phyloP scores from a whole-genome alignment of 2,888 invertebrate genomes.

The Melanostoma mellinum region DNA sequence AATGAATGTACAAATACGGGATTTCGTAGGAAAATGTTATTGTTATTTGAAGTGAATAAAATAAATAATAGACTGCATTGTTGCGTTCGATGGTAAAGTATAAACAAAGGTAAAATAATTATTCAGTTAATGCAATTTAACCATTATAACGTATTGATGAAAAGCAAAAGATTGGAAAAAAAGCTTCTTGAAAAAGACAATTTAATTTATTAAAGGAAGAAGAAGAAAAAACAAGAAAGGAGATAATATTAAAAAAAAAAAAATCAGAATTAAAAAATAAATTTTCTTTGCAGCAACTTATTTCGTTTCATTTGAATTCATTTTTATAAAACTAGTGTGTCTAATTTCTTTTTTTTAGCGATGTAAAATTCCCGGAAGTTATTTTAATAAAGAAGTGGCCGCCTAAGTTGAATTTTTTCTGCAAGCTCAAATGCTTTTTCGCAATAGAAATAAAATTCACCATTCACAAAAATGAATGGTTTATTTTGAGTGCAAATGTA shows the following conservation, averaged over 20 bases:
- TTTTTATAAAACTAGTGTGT: neutral
- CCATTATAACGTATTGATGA: conserved; percentile 61
- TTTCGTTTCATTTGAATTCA: conserved; percentile 15
- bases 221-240: conserved; percentile 19
- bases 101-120: conserved; percentile 46
- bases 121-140: conserved; percentile 45
- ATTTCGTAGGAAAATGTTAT: conserved; percentile 20
- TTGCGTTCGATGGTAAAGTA: conserved; percentile 41
- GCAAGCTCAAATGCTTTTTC: too few species aligned
- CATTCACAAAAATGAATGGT: too few species aligned
- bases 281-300: conserved; percentile 63
- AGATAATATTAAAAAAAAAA: conserved; percentile 8
- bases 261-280: conserved; percentile 46
- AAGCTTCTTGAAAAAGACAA: conserved; percentile 9
- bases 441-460: too few species aligned
- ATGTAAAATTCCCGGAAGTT: too few species aligned
- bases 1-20: conserved; percentile 41
- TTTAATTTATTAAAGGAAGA: conserved; percentile 37
- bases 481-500: too few species aligned
- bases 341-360: too few species aligned
- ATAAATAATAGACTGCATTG: conserved; percentile 47
- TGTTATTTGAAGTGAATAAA: conserved; percentile 15
- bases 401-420: too few species aligned
- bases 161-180: conserved; percentile 36
- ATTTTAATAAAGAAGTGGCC: too few species aligned